These are phyloP conservation scores for Apodemia duryi DNA, from an alignment of 2,888 invertebrate species.

Conservation along the genomic window DNA sequence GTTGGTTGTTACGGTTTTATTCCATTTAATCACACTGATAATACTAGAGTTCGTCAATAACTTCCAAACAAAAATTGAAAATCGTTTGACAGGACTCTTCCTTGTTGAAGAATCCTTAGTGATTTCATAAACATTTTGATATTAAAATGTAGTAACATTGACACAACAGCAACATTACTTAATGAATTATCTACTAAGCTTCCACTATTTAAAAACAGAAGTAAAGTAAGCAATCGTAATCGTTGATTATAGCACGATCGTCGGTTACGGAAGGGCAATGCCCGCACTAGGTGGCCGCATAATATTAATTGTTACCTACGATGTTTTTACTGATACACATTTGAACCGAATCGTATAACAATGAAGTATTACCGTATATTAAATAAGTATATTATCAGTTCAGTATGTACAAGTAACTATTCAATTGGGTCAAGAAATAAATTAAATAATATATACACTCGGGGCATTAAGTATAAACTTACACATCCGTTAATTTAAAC, in stretches of 20 bases:
- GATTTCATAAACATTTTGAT: too few relatives aligned
- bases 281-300: constrained; percentile 29
- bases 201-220: neutral
- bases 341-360: constrained; percentile 3
- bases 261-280: constrained; percentile 32
- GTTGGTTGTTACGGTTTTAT: too few relatives aligned
- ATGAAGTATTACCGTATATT: constrained; percentile 22
- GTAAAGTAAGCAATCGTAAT: constrained; percentile 19
- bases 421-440: too few relatives aligned
- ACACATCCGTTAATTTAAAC: too few relatives aligned
- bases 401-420: neutral
- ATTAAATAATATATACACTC: too few relatives aligned
- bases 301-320: constrained; percentile 25
- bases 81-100: too few relatives aligned
- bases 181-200: neutral
- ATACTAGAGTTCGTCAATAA: too few relatives aligned
- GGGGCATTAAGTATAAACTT: too few relatives aligned
- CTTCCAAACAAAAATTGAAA: too few relatives aligned
- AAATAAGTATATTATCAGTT: constrained; percentile 7
- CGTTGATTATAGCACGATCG: constrained; percentile 21
- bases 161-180: neutral
- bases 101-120: too few relatives aligned
- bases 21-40: too few relatives aligned
- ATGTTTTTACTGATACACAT: constrained; percentile 5
- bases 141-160: constrained; percentile 17